Conservation (phyloP, 2,797 vertebrate genomes). For the Hemibagrus guttatus region DNA sequence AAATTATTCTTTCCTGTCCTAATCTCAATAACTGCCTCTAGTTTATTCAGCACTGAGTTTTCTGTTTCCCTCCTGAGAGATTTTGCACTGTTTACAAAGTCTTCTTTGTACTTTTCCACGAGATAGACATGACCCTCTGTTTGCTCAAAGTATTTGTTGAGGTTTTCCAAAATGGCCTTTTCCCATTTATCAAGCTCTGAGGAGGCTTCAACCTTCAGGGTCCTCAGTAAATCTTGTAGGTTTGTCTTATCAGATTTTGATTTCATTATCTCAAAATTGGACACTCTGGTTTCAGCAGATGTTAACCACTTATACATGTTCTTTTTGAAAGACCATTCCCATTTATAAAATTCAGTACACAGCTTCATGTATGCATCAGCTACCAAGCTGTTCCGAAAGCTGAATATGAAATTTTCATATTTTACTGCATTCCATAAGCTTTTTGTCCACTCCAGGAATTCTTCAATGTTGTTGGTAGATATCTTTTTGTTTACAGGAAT, state of each 20-base stretch:
- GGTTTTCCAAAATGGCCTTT: neutral
- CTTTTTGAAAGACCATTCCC: constrained; percentile 62
- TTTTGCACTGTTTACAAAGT: constrained; percentile 52
- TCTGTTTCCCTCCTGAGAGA: constrained; percentile 52
- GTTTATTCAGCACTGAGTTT: constrained; percentile 30
- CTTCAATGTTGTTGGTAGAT: constrained; percentile 47
- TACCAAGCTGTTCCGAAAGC: constrained; percentile 73
- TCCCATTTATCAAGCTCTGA: neutral
- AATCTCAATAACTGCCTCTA: constrained; percentile 17
- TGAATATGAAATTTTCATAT: constrained; percentile 74
- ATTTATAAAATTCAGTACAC: constrained; percentile 42
- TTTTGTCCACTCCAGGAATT: constrained; percentile 65
- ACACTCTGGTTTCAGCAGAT: constrained; percentile 61
- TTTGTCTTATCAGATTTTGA: constrained; percentile 18
- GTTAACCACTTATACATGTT: constrained; percentile 59
- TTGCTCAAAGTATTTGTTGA: constrained; percentile 48
- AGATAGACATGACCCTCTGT: constrained; percentile 51
- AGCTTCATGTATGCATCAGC: constrained; percentile 69
- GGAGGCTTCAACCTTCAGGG: neutral
- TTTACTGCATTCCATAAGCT: constrained; percentile 74
- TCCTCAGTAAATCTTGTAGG: constrained; percentile 12
- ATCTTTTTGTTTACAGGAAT: neutral
- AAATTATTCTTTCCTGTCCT: constrained; percentile 48
- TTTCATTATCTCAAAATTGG: constrained; percentile 29
- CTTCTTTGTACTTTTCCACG: constrained; percentile 57